Percentiles rank a stretch among this genome's conserved stretches.
These are phyloP conservation scores for Beris chalybata DNA, from an alignment of 2,888 invertebrate genomes.

Conservation along the genomic window DNA sequence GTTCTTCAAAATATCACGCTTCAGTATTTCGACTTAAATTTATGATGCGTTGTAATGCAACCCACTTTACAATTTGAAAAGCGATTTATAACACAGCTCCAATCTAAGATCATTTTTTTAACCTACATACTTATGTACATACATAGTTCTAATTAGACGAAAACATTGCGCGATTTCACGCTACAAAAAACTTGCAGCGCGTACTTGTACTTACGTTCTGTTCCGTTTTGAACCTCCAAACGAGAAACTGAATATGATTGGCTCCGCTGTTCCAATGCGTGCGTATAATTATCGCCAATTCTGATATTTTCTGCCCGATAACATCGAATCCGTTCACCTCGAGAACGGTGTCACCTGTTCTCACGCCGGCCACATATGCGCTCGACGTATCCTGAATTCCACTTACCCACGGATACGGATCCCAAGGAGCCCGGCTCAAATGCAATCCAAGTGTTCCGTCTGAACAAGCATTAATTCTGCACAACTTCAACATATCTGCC, in stretches of 20 bases:
- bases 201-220: constrained; percentile 38
- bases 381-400: constrained; percentile 65
- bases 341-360: constrained; percentile 70
- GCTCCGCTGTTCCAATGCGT: constrained; percentile 52
- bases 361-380: constrained; percentile 67
- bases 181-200: neutral
- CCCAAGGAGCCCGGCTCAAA: constrained; percentile 75
- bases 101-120: too few relatives aligned
- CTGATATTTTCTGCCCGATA: constrained; percentile 51
- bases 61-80: too few relatives aligned
- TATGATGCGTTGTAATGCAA: too few relatives aligned
- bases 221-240: constrained; percentile 52
- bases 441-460: constrained; percentile 70
- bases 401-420: constrained; percentile 78
- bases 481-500: constrained; percentile 49
- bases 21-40: too few relatives aligned
- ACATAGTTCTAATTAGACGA: too few relatives aligned
- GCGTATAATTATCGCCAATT: constrained; percentile 50
- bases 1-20: too few relatives aligned
- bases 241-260: constrained; percentile 48
- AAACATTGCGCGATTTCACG: too few relatives aligned
- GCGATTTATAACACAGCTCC: too few relatives aligned
- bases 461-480: constrained; percentile 52
- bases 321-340: constrained; percentile 58
- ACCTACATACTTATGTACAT: too few relatives aligned